These are phyloP conservation scores for Rhinolophus sinicus DNA, from an alignment of 2,113 vertebrate species.

Conservation along the genomic window DNA sequence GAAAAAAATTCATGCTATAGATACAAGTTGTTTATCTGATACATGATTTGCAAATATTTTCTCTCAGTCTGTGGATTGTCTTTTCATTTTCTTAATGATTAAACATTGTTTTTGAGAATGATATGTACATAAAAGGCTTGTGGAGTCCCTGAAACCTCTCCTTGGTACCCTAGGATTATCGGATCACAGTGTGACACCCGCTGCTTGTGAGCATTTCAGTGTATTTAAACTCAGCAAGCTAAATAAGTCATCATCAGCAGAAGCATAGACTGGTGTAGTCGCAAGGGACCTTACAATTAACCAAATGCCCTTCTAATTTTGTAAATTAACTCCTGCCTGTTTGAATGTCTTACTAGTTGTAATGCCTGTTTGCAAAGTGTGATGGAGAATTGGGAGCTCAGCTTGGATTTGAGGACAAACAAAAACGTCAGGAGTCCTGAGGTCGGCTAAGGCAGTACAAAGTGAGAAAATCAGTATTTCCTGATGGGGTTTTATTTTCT, in stretches of 20 bases:
- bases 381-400: not conserved
- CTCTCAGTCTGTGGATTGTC: not conserved
- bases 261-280: not conserved
- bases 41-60: constrained; percentile 19
- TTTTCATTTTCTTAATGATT: not conserved
- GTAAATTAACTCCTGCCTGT: not conserved
- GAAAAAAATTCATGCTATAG: not conserved
- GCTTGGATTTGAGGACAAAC: not conserved
- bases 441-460: not conserved
- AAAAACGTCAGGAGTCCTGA: not conserved
- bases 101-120: not conserved
- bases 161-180: not conserved
- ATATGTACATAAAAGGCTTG: not conserved
- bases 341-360: not conserved
- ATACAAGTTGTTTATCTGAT: not conserved
- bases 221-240: not conserved
- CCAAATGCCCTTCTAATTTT: not conserved
- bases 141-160: not conserved
- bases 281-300: not conserved
- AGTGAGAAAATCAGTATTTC: not conserved
- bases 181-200: not conserved
- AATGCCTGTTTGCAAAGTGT: not conserved
- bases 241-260: not conserved
- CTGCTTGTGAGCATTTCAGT: not conserved
- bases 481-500: not conserved